These are phyloP conservation scores for Dermolepida albohirtum DNA, from an alignment of 2,888 invertebrate genomes.

Conservation along the genomic window DNA sequence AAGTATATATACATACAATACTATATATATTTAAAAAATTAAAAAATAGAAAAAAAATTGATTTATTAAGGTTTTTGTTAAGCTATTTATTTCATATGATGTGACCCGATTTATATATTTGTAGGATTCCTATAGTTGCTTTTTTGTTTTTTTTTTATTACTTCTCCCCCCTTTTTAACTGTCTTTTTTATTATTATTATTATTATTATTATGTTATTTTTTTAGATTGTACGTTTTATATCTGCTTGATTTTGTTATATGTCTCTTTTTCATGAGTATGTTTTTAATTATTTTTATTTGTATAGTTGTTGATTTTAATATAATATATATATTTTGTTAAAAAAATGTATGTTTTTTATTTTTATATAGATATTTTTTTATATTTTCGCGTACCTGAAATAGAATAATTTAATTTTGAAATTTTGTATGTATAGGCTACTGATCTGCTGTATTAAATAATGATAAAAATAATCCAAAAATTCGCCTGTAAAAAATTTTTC, in stretches of 20 bases:
- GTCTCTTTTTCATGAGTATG: slow-evolving; percentile 62
- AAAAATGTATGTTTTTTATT: slow-evolving; percentile 59
- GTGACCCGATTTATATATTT: slow-evolving; percentile 48
- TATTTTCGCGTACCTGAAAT: slow-evolving; percentile 47
- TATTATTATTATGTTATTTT: slow-evolving; percentile 34
- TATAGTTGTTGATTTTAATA: slow-evolving; percentile 68
- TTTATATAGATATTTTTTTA: slow-evolving; percentile 56
- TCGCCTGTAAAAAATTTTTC: background rate
- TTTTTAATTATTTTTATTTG: slow-evolving; percentile 62
- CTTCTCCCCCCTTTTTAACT: slow-evolving; percentile 25
- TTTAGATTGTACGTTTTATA: slow-evolving; percentile 51
- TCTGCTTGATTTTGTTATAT: slow-evolving; percentile 59
- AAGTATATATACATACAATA: slow-evolving; percentile 29
- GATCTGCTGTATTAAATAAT: no score
- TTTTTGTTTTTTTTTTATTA: slow-evolving; percentile 47
- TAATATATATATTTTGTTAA: slow-evolving; percentile 69
- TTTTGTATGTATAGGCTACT: no score
- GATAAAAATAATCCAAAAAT: slow-evolving; percentile 1
- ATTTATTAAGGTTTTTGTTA: slow-evolving; percentile 1
- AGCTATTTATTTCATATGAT: slow-evolving; percentile 45
- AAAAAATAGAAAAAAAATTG: slow-evolving; percentile 9
- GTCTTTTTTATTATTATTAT: slow-evolving; percentile 32
- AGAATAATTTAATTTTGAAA: background rate
- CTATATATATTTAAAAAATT: slow-evolving; percentile 8
- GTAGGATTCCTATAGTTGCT: slow-evolving; percentile 62